phyloP scores from a whole-genome alignment of 2,113 vertebrate species.

The Dipodomys merriami region DNA sequence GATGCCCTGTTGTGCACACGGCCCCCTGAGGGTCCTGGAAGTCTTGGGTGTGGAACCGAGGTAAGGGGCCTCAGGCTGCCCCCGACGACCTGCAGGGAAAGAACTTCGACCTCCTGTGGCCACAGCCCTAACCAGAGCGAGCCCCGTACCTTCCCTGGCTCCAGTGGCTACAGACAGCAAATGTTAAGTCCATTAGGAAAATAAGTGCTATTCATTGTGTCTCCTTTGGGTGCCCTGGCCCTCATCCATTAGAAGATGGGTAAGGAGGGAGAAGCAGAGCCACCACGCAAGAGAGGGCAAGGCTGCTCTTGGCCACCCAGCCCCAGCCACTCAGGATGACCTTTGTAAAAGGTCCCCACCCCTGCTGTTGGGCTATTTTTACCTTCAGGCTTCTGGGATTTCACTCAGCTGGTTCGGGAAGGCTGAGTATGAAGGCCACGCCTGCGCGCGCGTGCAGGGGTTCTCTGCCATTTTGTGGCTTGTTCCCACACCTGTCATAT shows the following conservation, averaged over 20 bases:
- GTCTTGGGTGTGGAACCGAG: background rate
- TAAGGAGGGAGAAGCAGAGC: too few species aligned
- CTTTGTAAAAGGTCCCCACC: slow-evolving; percentile 76
- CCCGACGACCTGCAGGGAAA: background rate
- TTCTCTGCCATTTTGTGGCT: background rate
- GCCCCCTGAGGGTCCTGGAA: slow-evolving; percentile 23
- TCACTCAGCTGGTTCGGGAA: slow-evolving; percentile 44
- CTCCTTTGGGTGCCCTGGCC: background rate
- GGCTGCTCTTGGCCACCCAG: background rate
- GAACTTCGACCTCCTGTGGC: background rate
- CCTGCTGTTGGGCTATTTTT: slow-evolving; percentile 81
- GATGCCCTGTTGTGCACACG: background rate
- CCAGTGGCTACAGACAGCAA: background rate
- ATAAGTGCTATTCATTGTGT: background rate
- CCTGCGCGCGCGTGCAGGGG: too few species aligned
- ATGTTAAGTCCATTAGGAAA: background rate
- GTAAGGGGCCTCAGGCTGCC: slow-evolving; percentile 66
- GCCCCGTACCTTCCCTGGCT: too few species aligned
- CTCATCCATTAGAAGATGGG: too few species aligned
- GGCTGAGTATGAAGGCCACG: background rate
- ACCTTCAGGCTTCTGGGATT: slow-evolving; percentile 76
- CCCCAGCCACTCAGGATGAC: slow-evolving; percentile 68
- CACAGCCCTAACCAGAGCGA: too few species aligned
- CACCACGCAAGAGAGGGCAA: too few species aligned
- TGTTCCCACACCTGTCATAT: slow-evolving; percentile 19